Conservation (phyloP, 2,797 vertebrate genomes). For the Enteromius afrohamiltoni region DNA sequence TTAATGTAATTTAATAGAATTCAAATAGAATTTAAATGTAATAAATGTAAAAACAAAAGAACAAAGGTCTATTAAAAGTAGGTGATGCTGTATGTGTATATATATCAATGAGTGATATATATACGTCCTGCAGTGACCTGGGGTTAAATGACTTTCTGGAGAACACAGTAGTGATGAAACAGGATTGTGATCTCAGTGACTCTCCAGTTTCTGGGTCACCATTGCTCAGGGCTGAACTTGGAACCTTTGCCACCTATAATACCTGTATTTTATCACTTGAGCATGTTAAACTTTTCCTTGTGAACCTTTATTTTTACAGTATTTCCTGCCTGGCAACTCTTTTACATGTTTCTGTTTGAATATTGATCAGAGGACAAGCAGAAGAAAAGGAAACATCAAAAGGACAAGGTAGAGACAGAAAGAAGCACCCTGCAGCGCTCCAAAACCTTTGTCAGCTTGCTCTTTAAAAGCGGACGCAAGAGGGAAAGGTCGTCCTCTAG, state of each 20-base stretch:
- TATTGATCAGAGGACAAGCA: constrained; percentile 80
- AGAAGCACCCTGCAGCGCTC: constrained; percentile 86
- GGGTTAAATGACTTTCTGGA: neutral
- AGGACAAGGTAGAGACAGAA: constrained; percentile 75
- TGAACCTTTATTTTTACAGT: neutral
- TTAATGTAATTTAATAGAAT: too few species aligned
- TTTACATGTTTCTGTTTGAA: constrained; percentile 31
- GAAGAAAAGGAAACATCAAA: constrained; percentile 85
- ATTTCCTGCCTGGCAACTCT: neutral
- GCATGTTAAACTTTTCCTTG: neutral
- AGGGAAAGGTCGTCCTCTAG: constrained; percentile 68
- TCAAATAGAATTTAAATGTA: too few species aligned
- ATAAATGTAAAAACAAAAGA: too few species aligned
- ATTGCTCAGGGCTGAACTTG: neutral
- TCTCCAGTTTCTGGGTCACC: constrained; percentile 9
- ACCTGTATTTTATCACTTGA: neutral
- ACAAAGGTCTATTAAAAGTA: neutral
- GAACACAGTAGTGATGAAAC: neutral
- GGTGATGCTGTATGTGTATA: too few species aligned
- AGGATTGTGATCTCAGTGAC: constrained; percentile 8
- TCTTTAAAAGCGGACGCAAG: constrained; percentile 87
- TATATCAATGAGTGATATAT: neutral
- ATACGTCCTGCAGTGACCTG: neutral
- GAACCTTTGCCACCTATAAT: neutral
- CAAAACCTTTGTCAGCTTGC: constrained; percentile 93